Percentiles rank a stretch among this genome's conserved stretches.
Conservation (phyloP, 2,888 invertebrate genomes). For the Helleia helle region DNA sequence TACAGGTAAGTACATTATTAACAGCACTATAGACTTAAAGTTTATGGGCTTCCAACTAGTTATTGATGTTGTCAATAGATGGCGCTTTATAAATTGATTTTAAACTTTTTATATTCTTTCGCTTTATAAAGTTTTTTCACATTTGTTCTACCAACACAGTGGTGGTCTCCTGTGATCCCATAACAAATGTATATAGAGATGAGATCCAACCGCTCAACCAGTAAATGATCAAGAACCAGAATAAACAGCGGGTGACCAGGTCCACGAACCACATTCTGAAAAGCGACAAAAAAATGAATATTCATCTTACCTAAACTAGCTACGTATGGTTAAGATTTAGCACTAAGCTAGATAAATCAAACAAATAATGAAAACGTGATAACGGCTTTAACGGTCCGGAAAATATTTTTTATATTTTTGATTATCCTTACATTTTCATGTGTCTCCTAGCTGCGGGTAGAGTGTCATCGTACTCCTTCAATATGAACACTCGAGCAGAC, state of each 20-base stretch:
- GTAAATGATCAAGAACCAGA: constrained; percentile 78
- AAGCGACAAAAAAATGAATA: too few relatives aligned
- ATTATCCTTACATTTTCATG: constrained; percentile 80
- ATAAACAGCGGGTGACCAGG: constrained; percentile 78
- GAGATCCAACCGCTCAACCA: constrained; percentile 51
- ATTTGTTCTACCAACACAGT: constrained; percentile 18
- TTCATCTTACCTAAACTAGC: too few relatives aligned
- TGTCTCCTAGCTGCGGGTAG: constrained; percentile 86
- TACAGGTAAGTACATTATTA: not conserved
- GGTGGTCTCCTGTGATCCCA: constrained; percentile 24
- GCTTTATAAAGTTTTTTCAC: too few relatives aligned
- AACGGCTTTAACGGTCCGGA: too few relatives aligned
- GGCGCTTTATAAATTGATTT: not conserved
- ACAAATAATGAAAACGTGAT: too few relatives aligned
- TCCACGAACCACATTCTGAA: constrained; percentile 94
- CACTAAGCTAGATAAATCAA: too few relatives aligned
- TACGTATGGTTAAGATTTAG: too few relatives aligned
- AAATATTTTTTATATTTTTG: too few relatives aligned
- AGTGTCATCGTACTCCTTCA: constrained; percentile 88
- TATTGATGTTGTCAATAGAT: not conserved
- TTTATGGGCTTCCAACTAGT: too few relatives aligned
- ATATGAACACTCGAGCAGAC: constrained; percentile 84
- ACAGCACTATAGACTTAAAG: too few relatives aligned
- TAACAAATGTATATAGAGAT: constrained; percentile 28
- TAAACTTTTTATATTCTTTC: not conserved